A percentile compares a stretch with the other conserved stretches of the same genome.
Conservation (phyloP, 2,888 invertebrate genomes). For the Carcina quercana region DNA sequence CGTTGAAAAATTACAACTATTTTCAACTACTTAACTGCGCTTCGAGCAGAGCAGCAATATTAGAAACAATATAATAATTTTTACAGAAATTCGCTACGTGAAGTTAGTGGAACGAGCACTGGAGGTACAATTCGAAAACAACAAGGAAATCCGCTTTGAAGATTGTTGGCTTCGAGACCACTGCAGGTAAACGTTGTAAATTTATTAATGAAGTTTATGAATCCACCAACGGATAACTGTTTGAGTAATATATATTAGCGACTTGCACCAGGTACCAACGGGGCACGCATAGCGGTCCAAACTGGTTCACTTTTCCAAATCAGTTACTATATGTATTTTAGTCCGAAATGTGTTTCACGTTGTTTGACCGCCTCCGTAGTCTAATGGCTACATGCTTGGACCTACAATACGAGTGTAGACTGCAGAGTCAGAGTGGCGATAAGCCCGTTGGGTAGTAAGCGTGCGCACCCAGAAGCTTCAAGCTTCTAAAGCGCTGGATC, state of each 20-base stretch:
- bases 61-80: not conserved
- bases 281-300: not conserved
- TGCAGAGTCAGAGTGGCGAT: too few relatives aligned
- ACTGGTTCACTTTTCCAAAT: not conserved
- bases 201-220: too few relatives aligned
- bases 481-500: too few relatives aligned
- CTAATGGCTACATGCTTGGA: too few relatives aligned
- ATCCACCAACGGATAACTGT: too few relatives aligned
- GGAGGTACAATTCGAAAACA: constrained; percentile 33
- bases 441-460: too few relatives aligned
- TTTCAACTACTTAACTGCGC: not conserved
- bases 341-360: not conserved
- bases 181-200: constrained; percentile 55
- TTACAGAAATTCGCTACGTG: constrained; percentile 21
- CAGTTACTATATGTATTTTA: not conserved
- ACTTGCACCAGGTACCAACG: not conserved
- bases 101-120: constrained; percentile 26
- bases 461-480: too few relatives aligned
- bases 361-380: not conserved
- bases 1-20: not conserved
- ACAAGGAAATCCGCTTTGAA: constrained; percentile 40
- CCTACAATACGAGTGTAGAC: too few relatives aligned
- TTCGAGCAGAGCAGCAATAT: not conserved
- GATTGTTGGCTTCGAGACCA: constrained; percentile 76
- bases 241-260: not conserved